Evolutionary conservation across 92 coral and sea anemone genomes (phyloP).

Genomic region (Actinostola sp.): DNA sequence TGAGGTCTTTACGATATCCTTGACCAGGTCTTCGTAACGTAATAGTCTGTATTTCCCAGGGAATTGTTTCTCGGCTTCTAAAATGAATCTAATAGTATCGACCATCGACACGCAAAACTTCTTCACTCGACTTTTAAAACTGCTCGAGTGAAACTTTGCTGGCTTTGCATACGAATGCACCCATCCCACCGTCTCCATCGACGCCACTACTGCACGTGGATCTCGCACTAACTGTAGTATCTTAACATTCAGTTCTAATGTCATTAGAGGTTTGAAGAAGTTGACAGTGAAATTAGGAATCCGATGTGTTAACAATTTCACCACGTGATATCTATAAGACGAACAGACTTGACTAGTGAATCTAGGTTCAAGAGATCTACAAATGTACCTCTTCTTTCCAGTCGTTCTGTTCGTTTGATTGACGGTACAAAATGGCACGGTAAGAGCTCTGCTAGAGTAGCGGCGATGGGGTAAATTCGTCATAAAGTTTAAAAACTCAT

Average conservation of each 20-base stretch:
- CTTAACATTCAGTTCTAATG: constrained; percentile 35
- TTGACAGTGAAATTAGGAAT: constrained; percentile 41
- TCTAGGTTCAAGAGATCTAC: constrained; percentile 56
- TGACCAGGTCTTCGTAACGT: constrained; percentile 78
- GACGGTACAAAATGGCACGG: constrained; percentile 49
- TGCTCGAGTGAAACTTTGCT: background rate
- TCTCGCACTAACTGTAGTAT: constrained; percentile 89
- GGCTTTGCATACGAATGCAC: constrained; percentile 36
- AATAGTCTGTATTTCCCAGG: constrained; percentile 48
- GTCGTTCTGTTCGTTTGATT: constrained; percentile 16
- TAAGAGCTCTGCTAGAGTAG: constrained; percentile 81
- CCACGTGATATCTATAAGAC: constrained; percentile 44
- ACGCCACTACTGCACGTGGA: constrained; percentile 84
- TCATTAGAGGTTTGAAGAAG: constrained; percentile 27
- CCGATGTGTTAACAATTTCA: constrained; percentile 75
- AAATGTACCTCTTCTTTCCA: constrained; percentile 29
- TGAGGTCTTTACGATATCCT: constrained; percentile 28
- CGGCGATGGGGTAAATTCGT: constrained; percentile 69
- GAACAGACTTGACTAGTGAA: constrained; percentile 65
- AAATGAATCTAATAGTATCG: constrained; percentile 51
- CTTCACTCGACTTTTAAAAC: constrained; percentile 41
- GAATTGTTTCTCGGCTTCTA: constrained; percentile 53
- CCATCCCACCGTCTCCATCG: constrained; percentile 86
- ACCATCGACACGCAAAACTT: constrained; percentile 66
- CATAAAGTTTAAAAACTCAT: constrained; percentile 68